These are phyloP conservation scores for Coryphaenoides rupestris DNA, from an alignment of 2,113 vertebrate genomes.

Conservation along the genomic window DNA sequence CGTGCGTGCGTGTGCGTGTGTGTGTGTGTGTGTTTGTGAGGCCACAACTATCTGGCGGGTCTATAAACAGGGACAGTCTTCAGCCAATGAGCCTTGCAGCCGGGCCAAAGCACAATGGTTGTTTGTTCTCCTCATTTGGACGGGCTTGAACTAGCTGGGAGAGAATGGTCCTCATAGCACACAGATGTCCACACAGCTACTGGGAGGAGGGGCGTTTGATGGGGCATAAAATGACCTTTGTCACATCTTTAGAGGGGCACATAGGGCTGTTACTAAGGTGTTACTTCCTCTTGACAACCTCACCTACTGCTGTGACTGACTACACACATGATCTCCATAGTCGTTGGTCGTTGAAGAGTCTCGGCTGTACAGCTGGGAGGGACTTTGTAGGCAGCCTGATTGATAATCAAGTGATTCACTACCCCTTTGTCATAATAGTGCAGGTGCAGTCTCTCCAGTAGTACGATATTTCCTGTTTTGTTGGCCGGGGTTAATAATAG, in stretches of 20 bases:
- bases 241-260: conserved; percentile 37
- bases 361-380: too few species aligned
- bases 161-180: conserved; percentile 45
- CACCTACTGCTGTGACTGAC: conserved; percentile 17
- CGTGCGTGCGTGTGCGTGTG: too few species aligned
- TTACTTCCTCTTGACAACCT: conserved; percentile 37
- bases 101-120: conserved; percentile 47
- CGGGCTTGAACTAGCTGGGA: conserved; percentile 48
- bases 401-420: neutral
- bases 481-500: neutral
- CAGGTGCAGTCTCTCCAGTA: neutral
- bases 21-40: neutral
- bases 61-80: conserved; percentile 54
- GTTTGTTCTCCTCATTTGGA: conserved; percentile 61
- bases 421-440: neutral
- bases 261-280: conserved; percentile 43
- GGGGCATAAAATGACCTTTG: conserved; percentile 50
- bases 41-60: conserved; percentile 57
- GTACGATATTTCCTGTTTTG: conserved; percentile 9
- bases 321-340: conserved; percentile 6
- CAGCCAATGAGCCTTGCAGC: conserved; percentile 8
- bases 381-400: neutral
- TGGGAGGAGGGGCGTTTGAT: conserved; percentile 19
- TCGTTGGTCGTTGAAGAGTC: too few species aligned
- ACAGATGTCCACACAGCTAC: conserved; percentile 44